Conservation (phyloP, 1,140 invertebrate species). For the Acromyrmex heyeri region DNA sequence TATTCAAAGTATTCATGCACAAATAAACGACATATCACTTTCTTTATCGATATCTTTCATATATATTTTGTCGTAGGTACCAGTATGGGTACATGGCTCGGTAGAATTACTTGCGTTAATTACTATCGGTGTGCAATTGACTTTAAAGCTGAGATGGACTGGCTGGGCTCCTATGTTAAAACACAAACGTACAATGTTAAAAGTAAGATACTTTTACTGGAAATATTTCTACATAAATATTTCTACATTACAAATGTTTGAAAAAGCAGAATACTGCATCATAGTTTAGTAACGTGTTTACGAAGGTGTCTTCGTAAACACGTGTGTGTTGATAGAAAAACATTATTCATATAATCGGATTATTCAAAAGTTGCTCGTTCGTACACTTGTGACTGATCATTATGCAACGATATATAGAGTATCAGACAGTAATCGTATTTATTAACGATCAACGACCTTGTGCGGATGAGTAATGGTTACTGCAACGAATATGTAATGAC, state of each 20-base stretch:
- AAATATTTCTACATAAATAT: not conserved
- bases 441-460: constrained; percentile 36
- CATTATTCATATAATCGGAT: constrained; percentile 46
- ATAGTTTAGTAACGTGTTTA: not conserved
- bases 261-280: not conserved
- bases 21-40: not conserved
- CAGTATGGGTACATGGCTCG: constrained; percentile 93
- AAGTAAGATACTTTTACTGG: constrained; percentile 87
- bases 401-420: constrained; percentile 61
- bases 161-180: constrained; percentile 93
- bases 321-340: constrained; percentile 16
- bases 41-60: constrained; percentile 6
- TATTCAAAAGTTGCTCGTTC: constrained; percentile 16
- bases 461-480: constrained; percentile 1
- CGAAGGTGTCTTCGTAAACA: not conserved
- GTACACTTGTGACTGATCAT: constrained; percentile 37
- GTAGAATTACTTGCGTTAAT: constrained; percentile 93
- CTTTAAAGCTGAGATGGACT: constrained; percentile 94
- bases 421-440: constrained; percentile 53
- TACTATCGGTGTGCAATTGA: constrained; percentile 92
- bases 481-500: constrained; percentile 38
- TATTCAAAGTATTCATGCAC: constrained; percentile 88
- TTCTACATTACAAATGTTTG: not conserved
- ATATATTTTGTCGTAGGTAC: constrained; percentile 86
- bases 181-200: constrained; percentile 94